Evolutionary conservation across 2,113 vertebrate species (phyloP), one percentile per base, ranked within the genome.

Genomic region (Pelmatolapia mariae): DNA sequence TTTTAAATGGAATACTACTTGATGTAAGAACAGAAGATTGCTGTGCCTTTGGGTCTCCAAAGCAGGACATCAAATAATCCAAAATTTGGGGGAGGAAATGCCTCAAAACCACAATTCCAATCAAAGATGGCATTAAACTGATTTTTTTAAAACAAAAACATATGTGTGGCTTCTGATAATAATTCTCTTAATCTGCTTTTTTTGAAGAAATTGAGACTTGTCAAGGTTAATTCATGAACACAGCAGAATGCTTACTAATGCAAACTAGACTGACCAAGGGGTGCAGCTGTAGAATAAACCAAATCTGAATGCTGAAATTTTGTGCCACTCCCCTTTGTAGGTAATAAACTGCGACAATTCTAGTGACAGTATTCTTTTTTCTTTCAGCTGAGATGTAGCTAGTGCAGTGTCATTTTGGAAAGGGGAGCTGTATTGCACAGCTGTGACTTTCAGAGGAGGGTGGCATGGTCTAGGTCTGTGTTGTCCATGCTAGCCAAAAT

Each of bases 401-500:
- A 40, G 52, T 50, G 31, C 71, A 54, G 45, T 80, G 31, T 81
- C 63, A 31, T 87, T 84, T 88, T 88, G 52, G 81, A 84, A 92
- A 54, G 7, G 86, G 85, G 68, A 85, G 78, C 45, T 10, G 5
- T 52, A 79, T 91, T 87, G 87, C 16, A 63, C 82, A 61, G 82
- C 78, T 52, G 31, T 80, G 78, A 93, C 89, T 87, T 86, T 96
- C 87, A 96, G 63, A 96, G 93, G 80, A 95, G 90, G 80, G 94
- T 96, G 88, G 94, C 92, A 8, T 99, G 98, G 90, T 98, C 98
- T 22, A 97, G 95, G 96, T 99, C 98, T 0, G 98, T 98, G 8
- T 96, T 97, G 94, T 99, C 98, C 96, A 98, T 97, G 52, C 98
- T 98, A 92, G 97, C 98, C 96, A 99, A 97, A 95, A 99, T 99